These are phyloP conservation scores for Anastrepha ludens DNA, from an alignment of 1,140 invertebrate species.

Conservation along the genomic window DNA sequence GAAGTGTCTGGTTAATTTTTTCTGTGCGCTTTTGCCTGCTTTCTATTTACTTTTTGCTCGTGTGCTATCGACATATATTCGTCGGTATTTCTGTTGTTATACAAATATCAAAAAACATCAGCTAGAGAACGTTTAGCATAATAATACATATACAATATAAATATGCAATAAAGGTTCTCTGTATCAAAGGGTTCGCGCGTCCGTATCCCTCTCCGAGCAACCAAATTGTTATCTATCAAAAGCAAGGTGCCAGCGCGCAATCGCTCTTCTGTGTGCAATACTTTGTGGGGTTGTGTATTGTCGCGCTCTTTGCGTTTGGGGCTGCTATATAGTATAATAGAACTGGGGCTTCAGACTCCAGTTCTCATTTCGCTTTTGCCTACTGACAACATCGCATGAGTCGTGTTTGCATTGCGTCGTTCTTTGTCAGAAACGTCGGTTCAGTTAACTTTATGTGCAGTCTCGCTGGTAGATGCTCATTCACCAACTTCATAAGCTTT, in stretches of 20 bases:
- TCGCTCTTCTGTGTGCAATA: conserved; percentile 4
- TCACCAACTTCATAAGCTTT: not conserved
- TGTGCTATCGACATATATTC: not conserved
- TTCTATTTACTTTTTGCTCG: conserved; percentile 38
- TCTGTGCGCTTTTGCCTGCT: not conserved
- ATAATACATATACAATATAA: too few species aligned
- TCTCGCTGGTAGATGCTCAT: not conserved
- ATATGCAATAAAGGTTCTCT: too few species aligned
- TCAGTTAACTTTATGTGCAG: conserved; percentile 11
- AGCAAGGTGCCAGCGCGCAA: not conserved
- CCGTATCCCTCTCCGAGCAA: not conserved
- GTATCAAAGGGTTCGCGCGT: not conserved
- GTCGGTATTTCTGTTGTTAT: conserved; percentile 32
- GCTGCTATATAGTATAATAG: not conserved
- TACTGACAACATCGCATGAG: not conserved
- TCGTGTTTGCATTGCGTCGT: not conserved
- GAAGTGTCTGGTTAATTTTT: conserved; percentile 6
- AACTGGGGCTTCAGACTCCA: conserved; percentile 37
- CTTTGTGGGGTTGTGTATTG: not conserved
- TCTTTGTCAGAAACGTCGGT: conserved; percentile 30
- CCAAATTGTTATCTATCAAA: not conserved
- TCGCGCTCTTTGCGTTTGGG: not conserved
- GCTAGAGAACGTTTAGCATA: too few species aligned
- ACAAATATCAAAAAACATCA: not conserved
- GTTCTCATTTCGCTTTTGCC: conserved; percentile 49